Percentiles rank a stretch among this genome's conserved stretches.
These are phyloP conservation scores for Glareola pratincola DNA, from an alignment of 2,113 vertebrate genomes.

Conservation along the genomic window DNA sequence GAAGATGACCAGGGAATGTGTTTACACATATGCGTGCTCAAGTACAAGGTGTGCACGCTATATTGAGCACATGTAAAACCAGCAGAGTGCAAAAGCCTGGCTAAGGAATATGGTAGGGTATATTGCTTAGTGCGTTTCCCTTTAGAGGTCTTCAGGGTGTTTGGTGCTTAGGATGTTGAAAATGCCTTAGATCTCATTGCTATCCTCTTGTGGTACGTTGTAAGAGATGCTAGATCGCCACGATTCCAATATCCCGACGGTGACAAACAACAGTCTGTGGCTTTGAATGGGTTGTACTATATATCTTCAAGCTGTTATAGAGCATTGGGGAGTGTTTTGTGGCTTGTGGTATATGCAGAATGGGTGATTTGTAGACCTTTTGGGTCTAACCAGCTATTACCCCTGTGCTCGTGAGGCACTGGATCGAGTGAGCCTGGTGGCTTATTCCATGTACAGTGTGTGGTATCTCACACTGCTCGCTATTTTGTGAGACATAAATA, in stretches of 20 bases:
- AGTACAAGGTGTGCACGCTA: not conserved
- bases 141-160: not conserved
- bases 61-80: not conserved
- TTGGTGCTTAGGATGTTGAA: not conserved
- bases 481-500: not conserved
- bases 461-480: not conserved
- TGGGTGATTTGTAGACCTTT: not conserved
- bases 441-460: not conserved
- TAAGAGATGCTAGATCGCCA: not conserved
- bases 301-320: not conserved
- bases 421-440: not conserved
- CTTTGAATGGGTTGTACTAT: not conserved
- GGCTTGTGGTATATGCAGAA: not conserved
- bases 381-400: not conserved
- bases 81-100: not conserved
- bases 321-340: conserved; percentile 8
- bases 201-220: not conserved
- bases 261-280: not conserved
- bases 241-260: not conserved
- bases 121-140: not conserved
- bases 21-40: not conserved
- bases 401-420: not conserved
- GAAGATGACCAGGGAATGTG: not conserved
- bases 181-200: not conserved
- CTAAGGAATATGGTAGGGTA: not conserved